Percentiles rank a stretch among this genome's conserved stretches.
Conservation (phyloP, 2,113 vertebrate genomes). For the Vulpes ferrilata region DNA sequence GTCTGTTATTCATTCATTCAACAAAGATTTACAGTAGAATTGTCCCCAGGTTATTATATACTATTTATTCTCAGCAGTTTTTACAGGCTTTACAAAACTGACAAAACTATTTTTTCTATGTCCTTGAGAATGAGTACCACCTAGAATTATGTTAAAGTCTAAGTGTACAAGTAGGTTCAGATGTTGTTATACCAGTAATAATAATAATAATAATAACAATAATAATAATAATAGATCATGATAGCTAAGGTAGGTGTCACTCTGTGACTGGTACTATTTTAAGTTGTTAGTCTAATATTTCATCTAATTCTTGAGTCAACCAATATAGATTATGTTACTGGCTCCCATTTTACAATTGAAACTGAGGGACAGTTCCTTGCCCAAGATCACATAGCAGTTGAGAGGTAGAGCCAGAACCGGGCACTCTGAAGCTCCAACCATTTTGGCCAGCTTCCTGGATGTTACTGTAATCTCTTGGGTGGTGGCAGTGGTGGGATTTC, state of each 20-base stretch:
- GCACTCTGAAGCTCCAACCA: rapidly evolving
- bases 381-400: neutral
- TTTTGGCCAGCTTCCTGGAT: neutral
- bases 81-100: neutral
- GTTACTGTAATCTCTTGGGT: neutral
- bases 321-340: neutral
- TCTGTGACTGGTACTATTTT: neutral
- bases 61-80: neutral
- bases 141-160: neutral
- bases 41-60: neutral
- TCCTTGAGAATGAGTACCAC: neutral
- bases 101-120: neutral
- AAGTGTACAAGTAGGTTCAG: neutral
- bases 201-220: neutral
- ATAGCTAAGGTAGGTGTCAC: neutral
- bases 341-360: neutral
- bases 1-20: neutral
- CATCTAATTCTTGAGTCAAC: neutral
- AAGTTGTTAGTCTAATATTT: neutral
- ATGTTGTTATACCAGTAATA: neutral
- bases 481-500: neutral
- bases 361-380: neutral
- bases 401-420: neutral
- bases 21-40: neutral
- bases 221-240: rapidly evolving